Percentiles rank a stretch among this genome's conserved stretches.
Conservation (phyloP, 2,113 vertebrate genomes). For the Actinemys pallida region DNA sequence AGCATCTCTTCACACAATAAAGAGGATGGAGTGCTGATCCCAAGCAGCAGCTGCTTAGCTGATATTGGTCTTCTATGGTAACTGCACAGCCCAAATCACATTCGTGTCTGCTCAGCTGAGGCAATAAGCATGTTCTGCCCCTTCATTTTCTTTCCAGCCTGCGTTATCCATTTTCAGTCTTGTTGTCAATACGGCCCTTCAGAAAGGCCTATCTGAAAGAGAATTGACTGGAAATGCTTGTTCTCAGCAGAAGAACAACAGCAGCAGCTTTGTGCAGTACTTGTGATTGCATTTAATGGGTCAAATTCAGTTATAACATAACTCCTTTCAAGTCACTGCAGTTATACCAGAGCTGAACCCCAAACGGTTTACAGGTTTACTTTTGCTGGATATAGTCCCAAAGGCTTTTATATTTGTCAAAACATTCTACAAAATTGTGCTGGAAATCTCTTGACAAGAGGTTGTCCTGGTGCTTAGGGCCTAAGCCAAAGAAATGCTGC, state of each 20-base stretch:
- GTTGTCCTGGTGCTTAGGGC: background rate
- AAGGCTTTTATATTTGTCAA: background rate
- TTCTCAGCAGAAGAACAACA: accelerated
- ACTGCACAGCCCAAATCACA: background rate
- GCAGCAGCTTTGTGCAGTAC: accelerated
- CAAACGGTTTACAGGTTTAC: background rate
- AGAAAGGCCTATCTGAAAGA: background rate
- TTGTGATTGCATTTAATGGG: background rate
- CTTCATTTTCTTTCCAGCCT: background rate
- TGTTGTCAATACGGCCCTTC: background rate
- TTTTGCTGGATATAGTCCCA: background rate
- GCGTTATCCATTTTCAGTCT: accelerated
- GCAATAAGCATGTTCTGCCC: background rate
- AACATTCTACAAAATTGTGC: background rate
- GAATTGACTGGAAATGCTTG: background rate
- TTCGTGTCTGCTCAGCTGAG: background rate
- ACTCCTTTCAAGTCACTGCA: background rate
- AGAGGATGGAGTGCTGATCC: slow-evolving; percentile 13
- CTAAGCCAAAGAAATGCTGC: background rate
- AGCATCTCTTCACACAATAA: background rate
- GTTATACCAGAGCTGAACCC: background rate
- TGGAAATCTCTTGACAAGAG: background rate
- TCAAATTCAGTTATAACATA: accelerated
- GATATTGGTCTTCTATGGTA: slow-evolving; percentile 22
- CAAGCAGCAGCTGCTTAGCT: slow-evolving; percentile 26